These are phyloP conservation scores for Apodemia duryi DNA, from an alignment of 2,888 invertebrate genomes.

Conservation along the genomic window DNA sequence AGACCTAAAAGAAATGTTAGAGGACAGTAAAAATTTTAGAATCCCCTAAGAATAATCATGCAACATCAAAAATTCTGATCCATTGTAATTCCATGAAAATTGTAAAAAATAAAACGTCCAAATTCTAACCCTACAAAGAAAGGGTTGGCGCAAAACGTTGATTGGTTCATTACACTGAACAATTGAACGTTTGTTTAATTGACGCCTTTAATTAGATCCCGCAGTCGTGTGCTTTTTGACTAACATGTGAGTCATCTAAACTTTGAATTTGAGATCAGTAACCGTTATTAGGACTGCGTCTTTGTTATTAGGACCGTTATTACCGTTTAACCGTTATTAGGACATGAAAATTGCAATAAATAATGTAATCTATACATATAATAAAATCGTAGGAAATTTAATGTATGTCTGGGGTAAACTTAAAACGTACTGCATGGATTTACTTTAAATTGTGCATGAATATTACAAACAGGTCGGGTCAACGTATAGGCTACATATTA, in stretches of 20 bases:
- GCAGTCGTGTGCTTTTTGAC: background rate
- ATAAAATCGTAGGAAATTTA: no score
- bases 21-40: background rate
- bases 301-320: no score
- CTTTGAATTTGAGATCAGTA: background rate
- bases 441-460: no score
- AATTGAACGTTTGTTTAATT: constrained; percentile 52
- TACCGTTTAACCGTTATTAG: no score
- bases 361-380: no score
- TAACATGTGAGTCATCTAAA: background rate
- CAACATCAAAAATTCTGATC: background rate
- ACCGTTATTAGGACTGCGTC: background rate
- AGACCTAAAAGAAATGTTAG: no score
- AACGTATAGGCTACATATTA: no score
- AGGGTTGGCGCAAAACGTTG: constrained; percentile 35
- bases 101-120: background rate
- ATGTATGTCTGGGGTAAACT: no score
- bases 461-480: no score
- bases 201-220: constrained; percentile 23
- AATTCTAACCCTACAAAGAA: constrained; percentile 31
- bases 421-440: no score
- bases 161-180: constrained; percentile 47
- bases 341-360: no score
- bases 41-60: background rate
- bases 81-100: background rate